Evolutionary conservation across 2,113 vertebrate genomes (phyloP).

Genomic region (Grallaria varia): DNA sequence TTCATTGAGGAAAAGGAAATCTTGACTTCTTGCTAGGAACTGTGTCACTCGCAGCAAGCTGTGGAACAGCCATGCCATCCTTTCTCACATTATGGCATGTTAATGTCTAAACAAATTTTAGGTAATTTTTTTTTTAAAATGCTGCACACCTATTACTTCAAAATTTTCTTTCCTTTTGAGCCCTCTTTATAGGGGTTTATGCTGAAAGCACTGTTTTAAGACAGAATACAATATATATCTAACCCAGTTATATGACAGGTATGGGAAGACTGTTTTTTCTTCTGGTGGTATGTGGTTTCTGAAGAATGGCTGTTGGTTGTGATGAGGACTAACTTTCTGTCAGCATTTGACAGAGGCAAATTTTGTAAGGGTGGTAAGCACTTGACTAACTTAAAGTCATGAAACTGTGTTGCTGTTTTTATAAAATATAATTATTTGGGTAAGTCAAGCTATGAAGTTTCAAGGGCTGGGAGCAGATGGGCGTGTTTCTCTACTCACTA

Average conservation of each 20-base stretch:
- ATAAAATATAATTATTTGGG: not conserved
- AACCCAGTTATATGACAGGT: not conserved
- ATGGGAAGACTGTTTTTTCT: not conserved
- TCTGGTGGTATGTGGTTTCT: not conserved
- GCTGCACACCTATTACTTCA: not conserved
- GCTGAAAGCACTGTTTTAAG: not conserved
- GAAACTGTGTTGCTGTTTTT: not conserved
- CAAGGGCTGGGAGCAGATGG: not conserved
- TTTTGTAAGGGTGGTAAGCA: not conserved
- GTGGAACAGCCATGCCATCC: not conserved
- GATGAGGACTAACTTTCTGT: not conserved
- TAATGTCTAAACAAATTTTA: not conserved
- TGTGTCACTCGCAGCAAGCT: not conserved
- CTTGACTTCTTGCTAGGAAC: not conserved
- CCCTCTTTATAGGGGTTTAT: not conserved
- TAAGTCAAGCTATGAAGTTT: not conserved
- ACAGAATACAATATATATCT: not conserved
- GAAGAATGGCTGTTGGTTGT: not conserved
- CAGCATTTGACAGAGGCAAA: not conserved
- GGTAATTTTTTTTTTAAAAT: not conserved
- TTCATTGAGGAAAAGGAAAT: not conserved
- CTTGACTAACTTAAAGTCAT: not conserved
- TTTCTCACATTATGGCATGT: not conserved
- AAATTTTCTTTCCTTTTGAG: not conserved
- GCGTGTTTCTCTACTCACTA: not conserved